phyloP scores from a whole-genome alignment of 2,888 invertebrate species.

The Stegophylla sp. region DNA sequence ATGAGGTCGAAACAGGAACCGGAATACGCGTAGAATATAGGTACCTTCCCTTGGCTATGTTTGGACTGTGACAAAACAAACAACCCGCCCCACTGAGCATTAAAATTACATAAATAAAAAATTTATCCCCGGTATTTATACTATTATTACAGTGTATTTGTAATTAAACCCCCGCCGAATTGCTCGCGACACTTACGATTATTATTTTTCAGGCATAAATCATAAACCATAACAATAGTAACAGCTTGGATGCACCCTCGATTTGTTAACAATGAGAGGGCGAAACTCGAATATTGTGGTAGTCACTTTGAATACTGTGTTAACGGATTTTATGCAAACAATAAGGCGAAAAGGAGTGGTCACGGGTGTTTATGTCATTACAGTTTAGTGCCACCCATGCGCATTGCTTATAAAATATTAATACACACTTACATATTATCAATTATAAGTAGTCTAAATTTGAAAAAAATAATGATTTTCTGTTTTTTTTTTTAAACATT shows the following conservation, averaged over 20 bases:
- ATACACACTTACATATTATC: not conserved
- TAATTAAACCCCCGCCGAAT: constrained; percentile 52
- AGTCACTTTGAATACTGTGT: constrained; percentile 43
- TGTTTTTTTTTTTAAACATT: no score
- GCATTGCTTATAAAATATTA: constrained; percentile 4
- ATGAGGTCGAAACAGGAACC: constrained; percentile 36
- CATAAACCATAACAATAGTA: constrained; percentile 50
- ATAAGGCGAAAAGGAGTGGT: constrained; percentile 37
- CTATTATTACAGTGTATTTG: constrained; percentile 51
- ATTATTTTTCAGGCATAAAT: constrained; percentile 57
- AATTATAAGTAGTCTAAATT: not conserved
- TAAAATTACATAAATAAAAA: constrained; percentile 58
- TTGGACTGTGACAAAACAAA: constrained; percentile 52
- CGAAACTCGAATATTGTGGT: constrained; percentile 15
- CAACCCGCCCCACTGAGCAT: constrained; percentile 44
- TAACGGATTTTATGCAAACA: constrained; percentile 51
- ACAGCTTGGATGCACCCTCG: constrained; percentile 56
- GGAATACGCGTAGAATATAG: constrained; percentile 11
- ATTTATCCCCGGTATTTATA: constrained; percentile 48
- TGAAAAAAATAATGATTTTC: no score
- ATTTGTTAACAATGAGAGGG: constrained; percentile 40
- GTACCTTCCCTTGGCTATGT: constrained; percentile 39
- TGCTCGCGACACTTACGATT: constrained; percentile 45
- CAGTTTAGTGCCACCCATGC: constrained; percentile 38
- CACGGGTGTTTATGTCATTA: constrained; percentile 30